Conservation (phyloP, 2,888 invertebrate genomes). For the Leptinotarsa rubiginosa region DNA sequence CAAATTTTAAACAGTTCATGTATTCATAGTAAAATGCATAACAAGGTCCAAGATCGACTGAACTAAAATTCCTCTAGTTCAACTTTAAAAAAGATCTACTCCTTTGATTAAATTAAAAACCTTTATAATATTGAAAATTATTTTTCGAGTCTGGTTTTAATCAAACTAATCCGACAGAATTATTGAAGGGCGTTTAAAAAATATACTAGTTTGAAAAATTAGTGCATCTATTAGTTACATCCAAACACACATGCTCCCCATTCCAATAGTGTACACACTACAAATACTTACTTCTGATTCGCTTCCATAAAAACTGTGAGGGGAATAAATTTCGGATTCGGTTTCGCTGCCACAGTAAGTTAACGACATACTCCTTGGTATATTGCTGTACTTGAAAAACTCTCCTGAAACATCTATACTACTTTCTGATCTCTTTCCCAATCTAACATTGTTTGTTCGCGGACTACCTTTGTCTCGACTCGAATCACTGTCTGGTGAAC, state of each 20-base stretch:
- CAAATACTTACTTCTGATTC: slow-evolving; percentile 66
- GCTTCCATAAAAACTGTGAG: slow-evolving; percentile 81
- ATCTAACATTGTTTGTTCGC: slow-evolving; percentile 61
- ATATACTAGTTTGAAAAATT: too few relatives aligned
- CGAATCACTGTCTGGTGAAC: slow-evolving; percentile 77
- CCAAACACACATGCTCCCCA: too few relatives aligned
- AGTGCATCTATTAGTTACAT: too few relatives aligned
- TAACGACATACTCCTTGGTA: slow-evolving; percentile 75
- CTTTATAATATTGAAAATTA: too few relatives aligned
- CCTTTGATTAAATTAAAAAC: too few relatives aligned
- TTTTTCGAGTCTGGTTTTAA: too few relatives aligned
- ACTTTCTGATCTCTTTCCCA: slow-evolving; percentile 68
- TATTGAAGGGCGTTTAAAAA: too few relatives aligned
- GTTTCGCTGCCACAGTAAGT: slow-evolving; percentile 87
- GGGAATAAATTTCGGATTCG: slow-evolving; percentile 86
- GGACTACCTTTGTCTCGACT: slow-evolving; percentile 68
- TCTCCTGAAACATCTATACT: slow-evolving; percentile 68
- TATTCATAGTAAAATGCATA: too few relatives aligned
- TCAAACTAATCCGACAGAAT: too few relatives aligned
- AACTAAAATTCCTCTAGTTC: background rate
- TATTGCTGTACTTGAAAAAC: slow-evolving; percentile 73
- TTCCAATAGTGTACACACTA: background rate
- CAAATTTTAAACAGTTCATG: too few relatives aligned
- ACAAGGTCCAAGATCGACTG: too few relatives aligned
- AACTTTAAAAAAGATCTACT: background rate